These are phyloP conservation scores for Aleiodes leptofemur DNA, from an alignment of 2,888 invertebrate genomes.

Conservation along the genomic window DNA sequence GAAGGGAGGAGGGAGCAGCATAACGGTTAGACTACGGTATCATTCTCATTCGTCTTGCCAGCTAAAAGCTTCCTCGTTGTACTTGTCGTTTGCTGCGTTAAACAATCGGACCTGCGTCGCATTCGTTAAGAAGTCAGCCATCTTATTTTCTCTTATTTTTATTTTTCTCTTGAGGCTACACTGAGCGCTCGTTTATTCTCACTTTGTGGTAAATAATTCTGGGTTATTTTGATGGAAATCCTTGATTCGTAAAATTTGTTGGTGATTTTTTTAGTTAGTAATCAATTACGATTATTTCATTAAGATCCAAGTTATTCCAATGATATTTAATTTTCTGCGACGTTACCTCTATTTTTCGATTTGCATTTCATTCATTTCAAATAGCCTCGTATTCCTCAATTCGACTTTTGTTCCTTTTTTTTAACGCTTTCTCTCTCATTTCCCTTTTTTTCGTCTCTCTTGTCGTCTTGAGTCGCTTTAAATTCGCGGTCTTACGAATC, in stretches of 20 bases:
- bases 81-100: conserved; percentile 66
- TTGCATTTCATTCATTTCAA: conserved; percentile 71
- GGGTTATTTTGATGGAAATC: too few species aligned
- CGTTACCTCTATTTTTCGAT: conserved; percentile 71
- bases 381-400: conserved; percentile 60
- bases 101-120: conserved; percentile 68
- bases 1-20: not conserved
- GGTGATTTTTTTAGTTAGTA: conserved; percentile 62
- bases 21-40: conserved; percentile 46
- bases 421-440: conserved; percentile 47
- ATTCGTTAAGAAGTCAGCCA: conserved; percentile 59
- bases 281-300: conserved; percentile 71
- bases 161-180: not conserved
- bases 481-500: conserved; percentile 66
- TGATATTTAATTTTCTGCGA: conserved; percentile 73
- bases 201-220: too few species aligned
- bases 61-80: conserved; percentile 64
- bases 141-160: not conserved
- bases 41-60: conserved; percentile 66
- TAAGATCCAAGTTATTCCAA: conserved; percentile 70
- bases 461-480: conserved; percentile 62
- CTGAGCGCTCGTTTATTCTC: not conserved
- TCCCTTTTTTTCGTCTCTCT: conserved; percentile 52
- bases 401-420: conserved; percentile 44
- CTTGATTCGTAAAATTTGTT: too few species aligned